Percentiles rank a stretch among this genome's conserved stretches.
phyloP scores from a whole-genome alignment of 1,140 invertebrate genomes.

The Maconellicoccus hirsutus region DNA sequence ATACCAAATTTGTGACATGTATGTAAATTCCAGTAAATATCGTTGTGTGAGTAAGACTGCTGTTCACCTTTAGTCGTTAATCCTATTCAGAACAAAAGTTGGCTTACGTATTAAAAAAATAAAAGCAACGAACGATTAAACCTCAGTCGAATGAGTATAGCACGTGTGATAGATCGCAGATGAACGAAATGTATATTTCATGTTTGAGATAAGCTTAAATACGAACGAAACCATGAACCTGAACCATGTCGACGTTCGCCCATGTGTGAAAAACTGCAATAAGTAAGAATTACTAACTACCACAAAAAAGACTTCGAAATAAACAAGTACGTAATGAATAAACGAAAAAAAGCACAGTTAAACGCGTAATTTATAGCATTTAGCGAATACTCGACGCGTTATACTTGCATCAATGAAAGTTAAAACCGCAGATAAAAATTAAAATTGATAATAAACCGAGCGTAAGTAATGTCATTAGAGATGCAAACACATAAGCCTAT shows the following conservation, averaged over 20 bases:
- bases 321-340: no score
- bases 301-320: neutral
- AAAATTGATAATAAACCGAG: conserved; percentile 19
- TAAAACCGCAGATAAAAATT: conserved; percentile 11
- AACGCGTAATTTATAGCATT: conserved; percentile 9
- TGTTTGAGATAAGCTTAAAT: neutral
- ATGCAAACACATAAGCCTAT: conserved; percentile 12
- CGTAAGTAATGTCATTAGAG: conserved; percentile 22
- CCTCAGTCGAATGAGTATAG: neutral
- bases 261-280: neutral
- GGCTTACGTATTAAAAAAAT: neutral
- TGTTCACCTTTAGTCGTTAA: no score
- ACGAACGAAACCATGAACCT: neutral
- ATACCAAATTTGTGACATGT: no score
- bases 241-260: neutral
- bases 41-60: no score
- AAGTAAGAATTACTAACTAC: neutral
- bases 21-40: no score
- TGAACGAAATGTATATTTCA: neutral
- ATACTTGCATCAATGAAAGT: conserved; percentile 12
- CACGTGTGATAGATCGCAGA: no score
- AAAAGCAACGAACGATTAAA: neutral
- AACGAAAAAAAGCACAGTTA: neutral
- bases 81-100: neutral
- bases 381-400: neutral